Percentiles rank a stretch among this genome's conserved stretches.
phyloP scores from a whole-genome alignment of 2,113 vertebrate genomes.

The Antennarius striatus region DNA sequence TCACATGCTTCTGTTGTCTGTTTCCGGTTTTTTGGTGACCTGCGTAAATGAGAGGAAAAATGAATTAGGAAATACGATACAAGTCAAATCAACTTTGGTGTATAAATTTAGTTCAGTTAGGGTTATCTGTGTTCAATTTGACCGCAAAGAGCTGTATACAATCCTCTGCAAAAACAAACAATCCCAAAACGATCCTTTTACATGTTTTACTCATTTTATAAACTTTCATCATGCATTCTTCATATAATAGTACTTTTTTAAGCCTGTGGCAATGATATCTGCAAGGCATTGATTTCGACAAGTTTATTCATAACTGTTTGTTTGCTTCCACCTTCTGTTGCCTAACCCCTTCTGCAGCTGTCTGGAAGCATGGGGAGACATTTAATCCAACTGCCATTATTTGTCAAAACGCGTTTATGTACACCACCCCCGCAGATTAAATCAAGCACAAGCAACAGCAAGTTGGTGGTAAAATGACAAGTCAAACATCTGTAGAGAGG shows the following conservation, averaged over 20 bases:
- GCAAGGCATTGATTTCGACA: too few relatives aligned
- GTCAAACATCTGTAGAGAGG: neutral
- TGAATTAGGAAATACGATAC: neutral
- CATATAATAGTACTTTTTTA: too few relatives aligned
- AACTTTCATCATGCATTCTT: too few relatives aligned
- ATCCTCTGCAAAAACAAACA: too few relatives aligned
- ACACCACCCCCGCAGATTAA: neutral
- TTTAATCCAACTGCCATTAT: neutral
- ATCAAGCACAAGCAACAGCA: slow-evolving; percentile 1
- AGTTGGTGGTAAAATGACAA: slow-evolving; percentile 2
- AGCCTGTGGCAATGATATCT: too few relatives aligned
- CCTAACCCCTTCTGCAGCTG: neutral
- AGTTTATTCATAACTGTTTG: neutral
- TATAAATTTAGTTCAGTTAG: neutral
- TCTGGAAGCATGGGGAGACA: neutral
- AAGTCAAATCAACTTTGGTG: neutral
- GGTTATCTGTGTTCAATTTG: neutral
- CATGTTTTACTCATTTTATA: too few relatives aligned
- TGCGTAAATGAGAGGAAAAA: neutral
- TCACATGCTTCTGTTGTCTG: too few relatives aligned
- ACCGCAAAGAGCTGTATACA: neutral
- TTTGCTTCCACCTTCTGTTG: neutral
- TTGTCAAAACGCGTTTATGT: neutral
- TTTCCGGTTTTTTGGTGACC: too few relatives aligned
- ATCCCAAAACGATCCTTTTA: neutral